Percentiles rank a stretch among this genome's conserved stretches.
Conservation (phyloP, 2,888 invertebrate species). For the Drymonia ruficornis region DNA sequence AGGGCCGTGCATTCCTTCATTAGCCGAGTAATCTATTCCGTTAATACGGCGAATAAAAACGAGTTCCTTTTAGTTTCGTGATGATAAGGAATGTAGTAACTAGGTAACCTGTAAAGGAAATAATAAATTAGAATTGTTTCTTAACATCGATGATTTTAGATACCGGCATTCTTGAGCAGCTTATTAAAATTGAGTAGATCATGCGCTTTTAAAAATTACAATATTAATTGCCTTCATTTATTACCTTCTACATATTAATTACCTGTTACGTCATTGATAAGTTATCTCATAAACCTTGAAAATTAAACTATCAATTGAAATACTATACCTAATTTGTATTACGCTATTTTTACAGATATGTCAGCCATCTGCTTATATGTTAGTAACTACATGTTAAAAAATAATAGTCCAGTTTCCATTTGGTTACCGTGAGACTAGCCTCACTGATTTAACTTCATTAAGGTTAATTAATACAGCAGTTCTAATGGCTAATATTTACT, state of each 20-base stretch:
- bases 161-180: background rate
- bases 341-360: background rate
- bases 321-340: background rate
- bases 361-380: background rate
- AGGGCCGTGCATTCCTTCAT: conserved; percentile 29
- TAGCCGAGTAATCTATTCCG: conserved; percentile 33
- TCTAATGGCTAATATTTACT: conserved; percentile 44
- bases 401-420: conserved; percentile 51
- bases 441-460: conserved; percentile 65
- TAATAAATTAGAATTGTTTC: conserved; percentile 34
- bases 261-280: background rate
- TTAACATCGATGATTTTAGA: conserved; percentile 7
- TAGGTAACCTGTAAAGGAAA: conserved; percentile 28
- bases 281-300: background rate
- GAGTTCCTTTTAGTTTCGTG: conserved; percentile 30
- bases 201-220: background rate
- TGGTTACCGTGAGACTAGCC: conserved; percentile 65
- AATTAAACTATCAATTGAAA: background rate
- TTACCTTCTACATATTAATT: background rate
- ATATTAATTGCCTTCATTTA: background rate
- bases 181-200: background rate
- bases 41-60: conserved; percentile 37
- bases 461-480: conserved; percentile 69
- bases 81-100: conserved; percentile 35
- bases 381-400: conserved; percentile 27